Percentiles rank a stretch among this genome's conserved stretches.
phyloP scores from a whole-genome alignment of 2,113 vertebrate genomes.

The Porphyrio hochstetteri region DNA sequence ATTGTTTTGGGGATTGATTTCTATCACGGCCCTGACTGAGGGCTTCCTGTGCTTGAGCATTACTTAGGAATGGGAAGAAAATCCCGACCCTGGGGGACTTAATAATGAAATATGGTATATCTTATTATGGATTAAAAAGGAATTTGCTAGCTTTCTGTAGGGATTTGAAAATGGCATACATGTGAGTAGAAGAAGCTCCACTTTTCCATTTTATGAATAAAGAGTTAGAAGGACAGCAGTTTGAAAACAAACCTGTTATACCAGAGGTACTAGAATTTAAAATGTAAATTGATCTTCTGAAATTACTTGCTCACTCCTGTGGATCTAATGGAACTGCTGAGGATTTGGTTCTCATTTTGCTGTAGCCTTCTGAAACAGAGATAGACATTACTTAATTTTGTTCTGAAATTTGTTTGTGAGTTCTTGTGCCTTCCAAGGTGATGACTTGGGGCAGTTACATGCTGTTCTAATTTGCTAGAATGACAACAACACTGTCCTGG shows the following conservation, averaged over 20 bases:
- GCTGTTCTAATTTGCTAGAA: neutral
- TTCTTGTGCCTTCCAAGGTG: neutral
- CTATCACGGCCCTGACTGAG: neutral
- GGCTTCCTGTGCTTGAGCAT: neutral
- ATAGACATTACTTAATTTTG: neutral
- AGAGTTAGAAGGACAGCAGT: neutral
- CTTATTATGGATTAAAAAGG: neutral
- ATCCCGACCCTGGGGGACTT: neutral
- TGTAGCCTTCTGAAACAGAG: neutral
- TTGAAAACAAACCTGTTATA: conserved; percentile 39
- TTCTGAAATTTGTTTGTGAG: neutral
- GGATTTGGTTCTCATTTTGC: neutral
- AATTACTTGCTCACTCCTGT: neutral
- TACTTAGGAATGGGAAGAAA: neutral
- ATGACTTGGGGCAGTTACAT: neutral
- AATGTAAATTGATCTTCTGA: neutral
- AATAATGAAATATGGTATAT: neutral
- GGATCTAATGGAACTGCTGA: neutral
- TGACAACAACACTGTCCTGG: neutral
- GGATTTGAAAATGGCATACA: neutral
- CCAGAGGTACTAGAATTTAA: conserved; percentile 2
- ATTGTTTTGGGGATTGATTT: neutral
- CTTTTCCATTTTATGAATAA: neutral
- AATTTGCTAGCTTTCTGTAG: neutral
- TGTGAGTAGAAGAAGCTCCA: neutral